phyloP scores from a whole-genome alignment of 1,140 invertebrate genomes.

The Drosophila chauvacae region DNA sequence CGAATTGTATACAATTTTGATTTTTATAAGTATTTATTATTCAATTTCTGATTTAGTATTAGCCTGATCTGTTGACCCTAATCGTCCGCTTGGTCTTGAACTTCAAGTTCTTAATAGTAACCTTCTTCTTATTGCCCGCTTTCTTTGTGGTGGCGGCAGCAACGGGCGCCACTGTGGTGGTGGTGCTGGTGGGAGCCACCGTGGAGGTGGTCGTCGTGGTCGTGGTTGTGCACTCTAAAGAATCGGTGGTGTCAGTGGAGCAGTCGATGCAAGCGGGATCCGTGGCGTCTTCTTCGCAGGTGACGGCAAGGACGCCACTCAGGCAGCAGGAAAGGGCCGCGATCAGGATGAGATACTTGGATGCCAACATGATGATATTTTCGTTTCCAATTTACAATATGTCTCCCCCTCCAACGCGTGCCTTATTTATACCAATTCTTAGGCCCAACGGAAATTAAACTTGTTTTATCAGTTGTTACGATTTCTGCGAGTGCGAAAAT shows the following conservation, averaged over 20 bases:
- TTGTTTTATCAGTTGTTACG: conserved; percentile 42
- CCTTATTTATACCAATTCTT: conserved; percentile 30
- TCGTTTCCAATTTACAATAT: not conserved
- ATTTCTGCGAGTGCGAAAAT: conserved; percentile 22
- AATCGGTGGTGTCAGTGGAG: not conserved
- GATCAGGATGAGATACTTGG: conserved; percentile 20
- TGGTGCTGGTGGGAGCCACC: conserved; percentile 2
- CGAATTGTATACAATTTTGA: not conserved
- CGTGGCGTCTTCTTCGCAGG: conserved; percentile 9
- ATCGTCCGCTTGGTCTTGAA: not conserved
- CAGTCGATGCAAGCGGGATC: conserved; percentile 9
- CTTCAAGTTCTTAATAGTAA: conserved; percentile 3
- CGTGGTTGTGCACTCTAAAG: conserved; percentile 19
- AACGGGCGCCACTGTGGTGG: conserved; percentile 8
- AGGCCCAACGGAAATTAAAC: not conserved
- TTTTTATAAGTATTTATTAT: not conserved
- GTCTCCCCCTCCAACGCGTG: not conserved
- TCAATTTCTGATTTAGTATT: not conserved
- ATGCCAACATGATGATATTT: conserved; percentile 11
- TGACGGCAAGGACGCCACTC: conserved; percentile 10
- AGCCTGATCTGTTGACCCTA: not conserved
- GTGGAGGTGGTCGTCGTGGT: conserved; percentile 21
- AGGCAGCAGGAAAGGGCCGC: conserved; percentile 14
- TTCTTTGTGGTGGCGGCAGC: conserved; percentile 13
- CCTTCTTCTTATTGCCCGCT: conserved; percentile 3